Evolutionary conservation across 2,797 vertebrate genomes (phyloP), one percentile per base, ranked within the genome.

Genomic region (Malacoraja senta): DNA sequence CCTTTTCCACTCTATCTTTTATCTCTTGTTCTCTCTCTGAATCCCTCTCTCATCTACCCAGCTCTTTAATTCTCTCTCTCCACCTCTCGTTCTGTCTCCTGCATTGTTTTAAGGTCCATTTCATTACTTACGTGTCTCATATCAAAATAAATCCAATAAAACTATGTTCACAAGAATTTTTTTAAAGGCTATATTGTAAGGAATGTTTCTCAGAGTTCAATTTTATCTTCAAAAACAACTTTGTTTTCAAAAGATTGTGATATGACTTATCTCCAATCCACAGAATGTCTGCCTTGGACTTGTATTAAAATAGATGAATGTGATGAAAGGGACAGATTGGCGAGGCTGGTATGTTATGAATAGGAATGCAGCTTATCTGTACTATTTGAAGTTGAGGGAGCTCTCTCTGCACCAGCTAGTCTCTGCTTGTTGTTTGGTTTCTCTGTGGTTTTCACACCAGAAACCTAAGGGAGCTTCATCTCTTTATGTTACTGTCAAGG

Each of bases 331-430:
- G 10, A 0, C 12, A 76, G 90, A 92, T 76, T 76, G 72, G 72
- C n/a, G 72, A 58, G 71, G 10, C 44, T 92, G 90, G 90, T 76
- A 92, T 92, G 68, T 92, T 76, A 76, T 76, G 35, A 91, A 53
- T 72, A 76, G 90, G 90, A 92, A 92, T 92, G 90, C 38, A 29
- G 38, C 90, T 74, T 92, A 92, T 76, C 90, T 92, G 35, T 26
- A 6, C 10, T 53, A 44, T 92, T 58, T 92, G 68, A 88, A 88
- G 84, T 68, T 88, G 61, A 88, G 84, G 84, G 63, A 76, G 68
- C 76, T 44, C 90, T 92, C 24, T n/a, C 90, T 92, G 15, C 90
- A 92, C 35, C 24, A 92, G 90, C 90, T 58, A 76, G 90, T 76
- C 44, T 44, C 72, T n/a, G 90, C 90, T 92, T 92, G 90, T 92